Conservation (phyloP, 2,888 invertebrate species). For the Rotaria socialis region DNA sequence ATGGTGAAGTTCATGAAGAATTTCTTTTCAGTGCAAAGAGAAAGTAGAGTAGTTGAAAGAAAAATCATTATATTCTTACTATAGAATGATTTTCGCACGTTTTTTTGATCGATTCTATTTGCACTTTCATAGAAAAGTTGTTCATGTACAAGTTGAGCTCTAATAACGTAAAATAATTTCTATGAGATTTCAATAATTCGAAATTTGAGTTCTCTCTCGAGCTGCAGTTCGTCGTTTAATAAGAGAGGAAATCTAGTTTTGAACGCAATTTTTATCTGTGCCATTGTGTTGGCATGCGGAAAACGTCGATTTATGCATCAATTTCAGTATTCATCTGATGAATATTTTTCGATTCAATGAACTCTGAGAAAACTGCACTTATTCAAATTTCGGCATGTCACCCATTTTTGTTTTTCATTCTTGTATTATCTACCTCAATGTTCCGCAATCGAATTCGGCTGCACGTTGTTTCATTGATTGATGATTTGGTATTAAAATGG, state of each 20-base stretch:
- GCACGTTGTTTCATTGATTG: background rate
- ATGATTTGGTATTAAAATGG: background rate
- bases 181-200: no score
- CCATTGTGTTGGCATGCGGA: no score
- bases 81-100: background rate
- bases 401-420: no score
- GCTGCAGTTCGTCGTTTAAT: no score
- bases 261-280: no score
- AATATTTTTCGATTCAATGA: no score
- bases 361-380: no score
- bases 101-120: background rate
- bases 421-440: background rate
- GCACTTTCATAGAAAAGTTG: constrained; percentile 3
- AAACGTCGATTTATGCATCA: no score
- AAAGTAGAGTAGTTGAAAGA: background rate
- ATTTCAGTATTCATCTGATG: no score
- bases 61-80: background rate
- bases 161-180: background rate
- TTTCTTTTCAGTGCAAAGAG: background rate
- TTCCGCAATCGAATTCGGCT: constrained; percentile 6
- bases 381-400: no score
- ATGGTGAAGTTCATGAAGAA: background rate
- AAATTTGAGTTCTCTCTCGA: background rate
- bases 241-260: no score
- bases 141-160: constrained; percentile 19